Base-by-base conservation (phyloP, 2,888 invertebrate species). In the Apamea crenata region DNA sequence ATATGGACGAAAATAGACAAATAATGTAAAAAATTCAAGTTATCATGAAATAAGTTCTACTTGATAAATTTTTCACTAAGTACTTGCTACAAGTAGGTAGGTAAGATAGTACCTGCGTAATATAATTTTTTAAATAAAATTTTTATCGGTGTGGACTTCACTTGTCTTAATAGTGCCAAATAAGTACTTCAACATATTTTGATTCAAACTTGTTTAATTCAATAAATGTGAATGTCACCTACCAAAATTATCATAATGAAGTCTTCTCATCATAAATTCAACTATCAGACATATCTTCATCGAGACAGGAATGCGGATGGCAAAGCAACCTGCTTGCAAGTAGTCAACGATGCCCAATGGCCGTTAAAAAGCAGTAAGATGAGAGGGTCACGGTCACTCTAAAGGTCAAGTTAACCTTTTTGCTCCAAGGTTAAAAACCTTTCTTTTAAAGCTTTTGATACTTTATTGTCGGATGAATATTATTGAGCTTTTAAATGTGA, bases 401-500 rank as follows among this genome's bases (percentile, higher is more conserved):
- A 53, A 81, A 74, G 72, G 61, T 80, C 47, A 53, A 72, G 61
- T 68, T 50, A 74, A 81, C 74, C 63, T 85, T 81, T 81, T 73
- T 56, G 21, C 21, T 84, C 29, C 77, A 81, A 81, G 63, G 72
- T n/a, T 29, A 44, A 40, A 47, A 70, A 81, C 73, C 66, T 85
- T 83, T 83, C 76, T 77, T 83, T 84, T 74, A 40, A 72, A n/a
- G 32, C n/a, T 69, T 69, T 44, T 84, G 40, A 44, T 50, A 71
- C 25, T 47, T 73, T 72, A 77, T 77, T 21, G n/a, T 47, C n/a
- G 40, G 50, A 77, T 74, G n/a, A 32, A 72, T 68, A 40, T 50
- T 47, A 53, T 29, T 73, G n/a, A 21, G n/a, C 8, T 36, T 65
- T 84, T 70, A 69, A 66, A 36, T n/a, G 36, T 44, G 69, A 66